Evolutionary conservation across 2,888 invertebrate genomes (phyloP).

Genomic region (Lasioglossum oenotherae): DNA sequence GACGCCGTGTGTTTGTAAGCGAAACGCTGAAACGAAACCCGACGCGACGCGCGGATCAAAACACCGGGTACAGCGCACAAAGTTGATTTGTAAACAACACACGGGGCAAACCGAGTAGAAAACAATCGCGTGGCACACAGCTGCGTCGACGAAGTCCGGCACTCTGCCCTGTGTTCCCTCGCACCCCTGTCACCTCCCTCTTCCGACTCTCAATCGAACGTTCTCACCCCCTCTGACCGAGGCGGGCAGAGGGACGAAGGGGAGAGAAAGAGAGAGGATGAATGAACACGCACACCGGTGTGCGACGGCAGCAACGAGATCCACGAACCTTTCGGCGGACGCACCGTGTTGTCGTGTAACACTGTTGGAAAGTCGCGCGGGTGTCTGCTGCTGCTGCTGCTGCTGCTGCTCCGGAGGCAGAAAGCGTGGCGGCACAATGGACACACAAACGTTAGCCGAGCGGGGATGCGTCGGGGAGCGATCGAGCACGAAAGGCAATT

Average conservation of each 20-base stretch:
- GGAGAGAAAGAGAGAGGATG: neutral
- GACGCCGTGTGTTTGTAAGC: slow-evolving; percentile 46
- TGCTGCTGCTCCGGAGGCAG: slow-evolving; percentile 21
- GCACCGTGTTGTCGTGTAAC: slow-evolving; percentile 27
- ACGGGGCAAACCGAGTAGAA: neutral
- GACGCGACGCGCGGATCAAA: neutral
- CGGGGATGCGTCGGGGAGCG: slow-evolving; percentile 33
- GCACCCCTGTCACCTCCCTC: slow-evolving; percentile 7
- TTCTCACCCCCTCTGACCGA: neutral
- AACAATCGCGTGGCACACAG: slow-evolving; percentile 11
- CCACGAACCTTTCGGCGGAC: slow-evolving; percentile 12
- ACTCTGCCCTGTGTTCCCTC: slow-evolving; percentile 3
- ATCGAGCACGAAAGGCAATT: slow-evolving; percentile 41
- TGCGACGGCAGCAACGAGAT: neutral
- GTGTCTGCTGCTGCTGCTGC: slow-evolving; percentile 20
- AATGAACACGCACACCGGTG: slow-evolving; percentile 5
- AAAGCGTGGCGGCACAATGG: slow-evolving; percentile 46
- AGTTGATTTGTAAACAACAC: slow-evolving; percentile 16
- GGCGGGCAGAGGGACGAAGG: neutral
- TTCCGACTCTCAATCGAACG: slow-evolving; percentile 31
- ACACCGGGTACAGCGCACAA: neutral
- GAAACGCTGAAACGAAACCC: slow-evolving; percentile 8
- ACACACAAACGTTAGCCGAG: slow-evolving; percentile 40
- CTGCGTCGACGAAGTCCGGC: slow-evolving; percentile 7
- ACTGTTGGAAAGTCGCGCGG: slow-evolving; percentile 37